phyloP scores from a whole-genome alignment of 2,797 vertebrate species.

The Anguilla megastoma region DNA sequence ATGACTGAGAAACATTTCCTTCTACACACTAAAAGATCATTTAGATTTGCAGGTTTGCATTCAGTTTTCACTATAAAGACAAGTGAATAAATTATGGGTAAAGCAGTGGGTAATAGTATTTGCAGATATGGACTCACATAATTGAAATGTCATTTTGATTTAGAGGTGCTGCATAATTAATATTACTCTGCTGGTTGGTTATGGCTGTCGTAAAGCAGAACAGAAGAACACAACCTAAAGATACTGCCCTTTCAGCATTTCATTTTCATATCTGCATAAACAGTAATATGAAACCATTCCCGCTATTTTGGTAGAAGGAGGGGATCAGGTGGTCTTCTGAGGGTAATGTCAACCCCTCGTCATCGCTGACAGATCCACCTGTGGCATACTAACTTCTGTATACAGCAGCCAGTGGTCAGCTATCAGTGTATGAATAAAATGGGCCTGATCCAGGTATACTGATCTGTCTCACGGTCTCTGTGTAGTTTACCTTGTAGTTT shows the following conservation, averaged over 20 bases:
- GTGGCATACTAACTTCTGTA: background rate
- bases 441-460: background rate
- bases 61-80: no score
- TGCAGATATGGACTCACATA: background rate
- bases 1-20: background rate
- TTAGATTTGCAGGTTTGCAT: no score
- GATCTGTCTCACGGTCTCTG: background rate
- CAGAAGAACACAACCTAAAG: background rate
- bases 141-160: slow-evolving; percentile 10
- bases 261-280: background rate
- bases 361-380: background rate
- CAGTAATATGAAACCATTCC: no score
- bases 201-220: background rate
- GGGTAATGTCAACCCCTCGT: background rate
- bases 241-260: background rate
- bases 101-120: background rate
- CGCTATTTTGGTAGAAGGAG: background rate
- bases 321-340: background rate
- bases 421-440: background rate
- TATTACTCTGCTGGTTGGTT: no score
- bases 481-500: background rate
- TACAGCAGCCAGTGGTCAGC: background rate
- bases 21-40: background rate
- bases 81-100: background rate
- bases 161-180: background rate